phyloP scores from a whole-genome alignment of 2,797 vertebrate genomes.

The Poeciliopsis paucimaculata region DNA sequence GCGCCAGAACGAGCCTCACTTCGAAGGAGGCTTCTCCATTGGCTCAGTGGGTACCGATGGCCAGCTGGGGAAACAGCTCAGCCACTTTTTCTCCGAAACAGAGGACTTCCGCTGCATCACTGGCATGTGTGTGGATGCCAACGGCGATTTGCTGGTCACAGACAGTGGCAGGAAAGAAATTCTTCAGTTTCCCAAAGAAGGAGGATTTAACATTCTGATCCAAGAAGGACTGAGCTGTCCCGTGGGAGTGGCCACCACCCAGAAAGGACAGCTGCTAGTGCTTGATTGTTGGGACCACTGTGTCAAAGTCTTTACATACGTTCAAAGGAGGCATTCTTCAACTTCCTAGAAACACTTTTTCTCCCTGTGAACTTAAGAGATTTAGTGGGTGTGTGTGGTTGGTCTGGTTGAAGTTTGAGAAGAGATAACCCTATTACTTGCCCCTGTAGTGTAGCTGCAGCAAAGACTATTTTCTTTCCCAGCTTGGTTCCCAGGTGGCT shows the following conservation, averaged over 20 bases:
- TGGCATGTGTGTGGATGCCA: slow-evolving; percentile 95
- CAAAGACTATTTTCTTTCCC: slow-evolving; percentile 32
- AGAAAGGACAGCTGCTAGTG: slow-evolving; percentile 95
- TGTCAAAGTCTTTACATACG: slow-evolving; percentile 96
- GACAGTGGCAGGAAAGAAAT: slow-evolving; percentile 96
- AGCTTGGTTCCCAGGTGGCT: slow-evolving; percentile 38
- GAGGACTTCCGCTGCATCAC: slow-evolving; percentile 98
- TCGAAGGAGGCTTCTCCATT: slow-evolving; percentile 96
- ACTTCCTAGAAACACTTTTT: slow-evolving; percentile 67
- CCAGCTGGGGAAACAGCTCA: slow-evolving; percentile 93
- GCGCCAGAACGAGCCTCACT: slow-evolving; percentile 92
- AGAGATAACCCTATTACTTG: slow-evolving; percentile 23
- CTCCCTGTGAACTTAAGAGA: slow-evolving; percentile 14
- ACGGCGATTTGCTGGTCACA: slow-evolving; percentile 93
- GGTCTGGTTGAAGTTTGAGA: slow-evolving; percentile 20
- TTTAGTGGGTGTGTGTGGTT: slow-evolving; percentile 20
- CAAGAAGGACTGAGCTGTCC: slow-evolving; percentile 94
- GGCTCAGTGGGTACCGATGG: slow-evolving; percentile 91
- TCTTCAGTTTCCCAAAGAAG: slow-evolving; percentile 95
- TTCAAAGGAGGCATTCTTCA: slow-evolving; percentile 86
- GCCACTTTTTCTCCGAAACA: slow-evolving; percentile 95
- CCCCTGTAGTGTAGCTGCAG: slow-evolving; percentile 61
- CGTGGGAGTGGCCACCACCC: slow-evolving; percentile 92
- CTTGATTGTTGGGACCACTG: slow-evolving; percentile 98
- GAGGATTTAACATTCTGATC: slow-evolving; percentile 91